phyloP scores from a whole-genome alignment of 2,113 vertebrate species.

The Bubo scandiacus region DNA sequence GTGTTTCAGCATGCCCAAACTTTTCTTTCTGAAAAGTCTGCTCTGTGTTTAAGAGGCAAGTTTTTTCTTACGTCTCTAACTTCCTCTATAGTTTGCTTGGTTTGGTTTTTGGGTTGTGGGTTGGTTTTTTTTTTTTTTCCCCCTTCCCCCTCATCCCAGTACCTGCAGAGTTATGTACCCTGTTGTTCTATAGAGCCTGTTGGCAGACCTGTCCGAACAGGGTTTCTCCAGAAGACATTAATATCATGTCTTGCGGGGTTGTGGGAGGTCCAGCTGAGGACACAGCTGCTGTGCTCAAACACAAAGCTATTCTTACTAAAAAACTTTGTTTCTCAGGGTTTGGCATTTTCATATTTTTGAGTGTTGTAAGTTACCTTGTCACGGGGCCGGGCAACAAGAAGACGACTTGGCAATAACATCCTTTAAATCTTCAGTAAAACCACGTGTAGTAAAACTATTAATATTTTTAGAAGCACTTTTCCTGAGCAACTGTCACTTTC shows the following conservation, averaged over 20 bases:
- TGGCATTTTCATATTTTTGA: fast-evolving
- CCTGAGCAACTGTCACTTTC: not conserved
- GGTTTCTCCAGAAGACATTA: not conserved
- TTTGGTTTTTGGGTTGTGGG: not conserved
- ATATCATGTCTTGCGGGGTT: not conserved
- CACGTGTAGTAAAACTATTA: not conserved
- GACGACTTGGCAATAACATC: not conserved
- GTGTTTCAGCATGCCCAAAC: not conserved
- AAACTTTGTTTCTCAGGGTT: not conserved
- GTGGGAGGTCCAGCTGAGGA: not conserved
- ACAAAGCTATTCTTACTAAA: not conserved
- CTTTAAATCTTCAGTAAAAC: not conserved
- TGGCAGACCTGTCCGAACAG: too few species aligned
- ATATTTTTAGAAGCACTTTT: not conserved
- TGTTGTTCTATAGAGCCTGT: not conserved
- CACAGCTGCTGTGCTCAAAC: not conserved
- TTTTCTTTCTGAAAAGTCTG: not conserved
- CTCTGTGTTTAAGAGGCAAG: not conserved
- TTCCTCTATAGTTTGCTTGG: not conserved
- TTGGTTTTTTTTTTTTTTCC: too few species aligned
- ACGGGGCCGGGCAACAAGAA: too few species aligned
- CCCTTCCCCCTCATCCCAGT: too few species aligned
- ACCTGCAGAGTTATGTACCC: not conserved
- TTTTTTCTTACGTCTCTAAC: not conserved
- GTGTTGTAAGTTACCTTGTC: not conserved